Percentiles rank a stretch among this genome's conserved stretches.
Conservation (phyloP, 2,888 invertebrate genomes). For the Netelia fuscicornis region DNA sequence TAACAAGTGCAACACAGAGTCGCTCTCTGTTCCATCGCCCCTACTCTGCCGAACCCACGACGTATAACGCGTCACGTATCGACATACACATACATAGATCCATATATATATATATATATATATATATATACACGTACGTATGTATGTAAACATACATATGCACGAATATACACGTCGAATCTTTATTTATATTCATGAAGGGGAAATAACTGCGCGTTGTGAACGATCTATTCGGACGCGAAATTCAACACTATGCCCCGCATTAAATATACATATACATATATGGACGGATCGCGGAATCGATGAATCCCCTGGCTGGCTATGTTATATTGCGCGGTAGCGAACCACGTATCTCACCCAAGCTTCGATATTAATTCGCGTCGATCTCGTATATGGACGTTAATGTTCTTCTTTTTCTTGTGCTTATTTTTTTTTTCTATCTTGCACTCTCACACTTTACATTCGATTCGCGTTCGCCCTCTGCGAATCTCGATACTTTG, state of each 20-base stretch:
- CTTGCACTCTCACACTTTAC: background rate
- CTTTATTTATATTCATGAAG: conserved; percentile 66
- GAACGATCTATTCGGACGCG: conserved; percentile 48
- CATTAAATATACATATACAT: conserved; percentile 6
- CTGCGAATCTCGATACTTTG: background rate
- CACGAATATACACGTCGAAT: conserved; percentile 33
- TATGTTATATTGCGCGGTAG: background rate
- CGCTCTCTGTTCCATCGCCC: conserved; percentile 17
- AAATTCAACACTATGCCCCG: background rate
- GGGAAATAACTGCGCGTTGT: conserved; percentile 56
- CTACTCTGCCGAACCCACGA: conserved; percentile 19
- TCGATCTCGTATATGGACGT: background rate
- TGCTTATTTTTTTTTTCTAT: background rate
- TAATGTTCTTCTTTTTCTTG: background rate
- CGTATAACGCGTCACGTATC: conserved; percentile 41
- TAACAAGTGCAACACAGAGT: conserved; percentile 33
- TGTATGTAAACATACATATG: conserved; percentile 5
- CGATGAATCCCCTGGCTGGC: background rate
- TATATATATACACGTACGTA: conserved; percentile 10
- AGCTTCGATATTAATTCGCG: conserved; percentile 20
- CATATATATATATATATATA: conserved; percentile 10
- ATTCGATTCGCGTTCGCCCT: conserved; percentile 40
- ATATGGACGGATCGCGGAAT: conserved; percentile 17
- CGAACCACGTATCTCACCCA: background rate
- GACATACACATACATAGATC: background rate